Percentiles rank a stretch among this genome's conserved stretches.
Conservation (phyloP, 1,140 invertebrate species). For the Coboldia fuscipes region DNA sequence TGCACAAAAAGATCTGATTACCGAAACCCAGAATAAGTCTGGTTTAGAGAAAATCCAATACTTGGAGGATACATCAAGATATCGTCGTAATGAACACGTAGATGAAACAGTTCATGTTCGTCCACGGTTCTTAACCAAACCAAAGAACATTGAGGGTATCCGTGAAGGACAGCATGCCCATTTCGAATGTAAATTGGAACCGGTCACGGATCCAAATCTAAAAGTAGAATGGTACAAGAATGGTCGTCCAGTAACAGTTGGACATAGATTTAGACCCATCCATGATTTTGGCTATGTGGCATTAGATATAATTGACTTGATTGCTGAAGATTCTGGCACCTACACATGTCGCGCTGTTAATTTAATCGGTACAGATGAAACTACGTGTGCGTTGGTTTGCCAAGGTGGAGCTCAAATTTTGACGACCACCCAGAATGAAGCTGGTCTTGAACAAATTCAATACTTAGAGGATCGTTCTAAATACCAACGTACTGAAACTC, state of each 20-base stretch:
- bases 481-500: slow-evolving; percentile 45
- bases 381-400: slow-evolving; percentile 44
- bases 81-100: slow-evolving; percentile 57
- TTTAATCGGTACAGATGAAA: slow-evolving; percentile 68
- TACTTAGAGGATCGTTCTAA: slow-evolving; percentile 63
- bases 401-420: slow-evolving; percentile 55
- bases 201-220: slow-evolving; percentile 83
- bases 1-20: slow-evolving; percentile 65
- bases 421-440: slow-evolving; percentile 64
- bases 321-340: slow-evolving; percentile 80
- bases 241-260: slow-evolving; percentile 66
- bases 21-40: slow-evolving; percentile 69
- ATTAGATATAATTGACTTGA: slow-evolving; percentile 72
- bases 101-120: slow-evolving; percentile 66
- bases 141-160: slow-evolving; percentile 65
- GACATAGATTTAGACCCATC: slow-evolving; percentile 79
- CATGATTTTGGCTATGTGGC: slow-evolving; percentile 93
- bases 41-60: slow-evolving; percentile 80
- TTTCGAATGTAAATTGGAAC: slow-evolving; percentile 93
- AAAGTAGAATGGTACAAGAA: slow-evolving; percentile 91
- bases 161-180: slow-evolving; percentile 84
- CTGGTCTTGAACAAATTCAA: slow-evolving; percentile 66
- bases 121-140: slow-evolving; percentile 65
- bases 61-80: slow-evolving; percentile 67
- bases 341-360: slow-evolving; percentile 86